Conservation (phyloP, 2,888 invertebrate species). For the Gasteruption jaculator region DNA sequence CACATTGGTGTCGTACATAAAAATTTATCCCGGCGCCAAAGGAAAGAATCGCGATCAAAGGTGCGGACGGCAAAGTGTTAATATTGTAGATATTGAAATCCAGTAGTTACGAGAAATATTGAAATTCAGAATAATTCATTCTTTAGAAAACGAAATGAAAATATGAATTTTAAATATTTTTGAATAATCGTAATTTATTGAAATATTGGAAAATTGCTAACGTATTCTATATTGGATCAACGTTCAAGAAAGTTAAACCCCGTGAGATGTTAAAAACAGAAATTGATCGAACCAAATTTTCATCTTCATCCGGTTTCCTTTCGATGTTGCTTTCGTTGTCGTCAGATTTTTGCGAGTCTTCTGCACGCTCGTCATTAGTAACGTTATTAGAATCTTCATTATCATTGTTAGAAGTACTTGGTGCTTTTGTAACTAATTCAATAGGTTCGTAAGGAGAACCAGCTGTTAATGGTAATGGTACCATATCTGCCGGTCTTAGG, state of each 20-base stretch:
- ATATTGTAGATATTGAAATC: too few relatives aligned
- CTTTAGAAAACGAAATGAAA: background rate
- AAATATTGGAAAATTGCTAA: background rate
- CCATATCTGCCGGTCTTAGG: constrained; percentile 34
- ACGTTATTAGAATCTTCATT: background rate
- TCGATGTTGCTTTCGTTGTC: constrained; percentile 44
- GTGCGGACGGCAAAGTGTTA: too few relatives aligned
- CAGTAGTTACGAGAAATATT: too few relatives aligned
- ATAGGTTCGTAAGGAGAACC: constrained; percentile 40
- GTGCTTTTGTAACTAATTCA: constrained; percentile 38
- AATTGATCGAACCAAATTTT: constrained; percentile 34
- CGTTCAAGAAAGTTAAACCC: background rate
- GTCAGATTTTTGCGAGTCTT: constrained; percentile 11
- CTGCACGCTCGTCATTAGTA: constrained; percentile 1
- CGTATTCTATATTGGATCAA: background rate
- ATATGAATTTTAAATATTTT: constrained; percentile 5
- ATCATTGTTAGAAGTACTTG: constrained; percentile 13
- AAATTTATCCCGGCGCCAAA: too few relatives aligned
- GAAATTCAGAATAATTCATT: constrained; percentile 5
- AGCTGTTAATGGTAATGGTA: constrained; percentile 33
- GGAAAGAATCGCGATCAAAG: too few relatives aligned
- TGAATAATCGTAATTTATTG: background rate
- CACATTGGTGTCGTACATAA: too few relatives aligned
- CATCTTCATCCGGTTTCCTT: constrained; percentile 35
- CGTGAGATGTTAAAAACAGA: too few relatives aligned